Evolutionary conservation across 2,888 invertebrate species (phyloP), one percentile per base, ranked within the genome.

Genomic region (Trachelus iudaicus): DNA sequence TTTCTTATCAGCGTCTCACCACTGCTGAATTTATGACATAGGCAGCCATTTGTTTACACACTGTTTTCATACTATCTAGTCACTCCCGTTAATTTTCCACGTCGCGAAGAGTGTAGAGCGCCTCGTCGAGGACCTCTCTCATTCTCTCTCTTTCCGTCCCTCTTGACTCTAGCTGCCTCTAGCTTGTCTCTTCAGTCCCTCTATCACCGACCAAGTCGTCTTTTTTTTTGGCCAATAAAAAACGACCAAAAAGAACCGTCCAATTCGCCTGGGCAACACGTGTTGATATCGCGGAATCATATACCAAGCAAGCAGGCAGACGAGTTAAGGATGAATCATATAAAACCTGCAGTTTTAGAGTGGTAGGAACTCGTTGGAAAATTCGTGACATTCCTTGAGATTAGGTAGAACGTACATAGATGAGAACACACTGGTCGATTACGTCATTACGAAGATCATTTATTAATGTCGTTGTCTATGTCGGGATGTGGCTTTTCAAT

Each of bases 1-100:
- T 77, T 40, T 69, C 80, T 77, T 85, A 84, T 85, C 85, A 84
- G 81, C 78, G 73, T 75, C 74, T 77, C 75, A 77, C 80, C 80
- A 80, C 80, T 82, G 73, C 68, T 81, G 79, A 81, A 85, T 85
- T 84, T 85, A 85, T 81, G 85, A 82, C 83, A 76, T 73, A 71
- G 76, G 74, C 81, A 82, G 75, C 69, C 80, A 79, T 82, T 79
- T 85, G 76, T 85, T 85, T 85, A 80, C 81, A 79, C 83, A 81
- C 81, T 81, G 81, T 83, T 83, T 77, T 73, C 83, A 78, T 81
- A 79, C 79, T 84, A 84, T 81, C 37, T 77, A 76, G 79, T 80
- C 77, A 79, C 79, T 79, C 78, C 80, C 82, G 82, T 34, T 74
- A 82, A 82, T 83, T 77, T 82, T 84, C 79, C 80, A 80, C 77